These are phyloP conservation scores for Mythimna ferrago DNA, from an alignment of 2,888 invertebrate species.

Conservation along the genomic window DNA sequence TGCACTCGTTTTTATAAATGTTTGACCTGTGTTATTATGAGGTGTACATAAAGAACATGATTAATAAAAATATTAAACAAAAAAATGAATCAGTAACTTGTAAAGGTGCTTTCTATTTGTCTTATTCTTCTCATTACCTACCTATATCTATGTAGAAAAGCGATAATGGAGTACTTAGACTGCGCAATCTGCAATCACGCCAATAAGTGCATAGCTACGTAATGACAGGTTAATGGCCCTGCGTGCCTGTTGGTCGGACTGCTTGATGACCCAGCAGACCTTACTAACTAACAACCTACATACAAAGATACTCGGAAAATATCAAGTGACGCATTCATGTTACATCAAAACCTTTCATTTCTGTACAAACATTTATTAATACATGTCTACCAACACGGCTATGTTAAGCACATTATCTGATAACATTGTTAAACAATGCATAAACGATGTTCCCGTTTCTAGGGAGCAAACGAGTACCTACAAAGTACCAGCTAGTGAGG, in stretches of 20 bases:
- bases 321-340: constrained; percentile 20
- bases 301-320: constrained; percentile 18
- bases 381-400: constrained; percentile 28
- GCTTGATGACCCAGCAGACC: constrained; percentile 9
- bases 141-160: no score
- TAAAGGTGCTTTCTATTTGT: no score
- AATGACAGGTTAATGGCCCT: constrained; percentile 27
- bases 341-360: constrained; percentile 28
- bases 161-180: neutral
- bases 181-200: neutral
- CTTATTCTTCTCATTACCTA: no score
- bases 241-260: constrained; percentile 7
- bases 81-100: no score
- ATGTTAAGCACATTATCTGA: constrained; percentile 51
- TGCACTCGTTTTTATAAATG: no score
- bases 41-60: no score
- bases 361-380: constrained; percentile 31
- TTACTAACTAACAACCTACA: constrained; percentile 5
- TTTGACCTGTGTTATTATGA: no score
- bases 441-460: constrained; percentile 40
- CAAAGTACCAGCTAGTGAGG: constrained; percentile 15
- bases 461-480: constrained; percentile 11
- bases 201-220: neutral
- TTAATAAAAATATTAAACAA: no score
- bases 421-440: constrained; percentile 47